Conservation (phyloP, 1,140 invertebrate species). For the Lordiphosa collinella region DNA sequence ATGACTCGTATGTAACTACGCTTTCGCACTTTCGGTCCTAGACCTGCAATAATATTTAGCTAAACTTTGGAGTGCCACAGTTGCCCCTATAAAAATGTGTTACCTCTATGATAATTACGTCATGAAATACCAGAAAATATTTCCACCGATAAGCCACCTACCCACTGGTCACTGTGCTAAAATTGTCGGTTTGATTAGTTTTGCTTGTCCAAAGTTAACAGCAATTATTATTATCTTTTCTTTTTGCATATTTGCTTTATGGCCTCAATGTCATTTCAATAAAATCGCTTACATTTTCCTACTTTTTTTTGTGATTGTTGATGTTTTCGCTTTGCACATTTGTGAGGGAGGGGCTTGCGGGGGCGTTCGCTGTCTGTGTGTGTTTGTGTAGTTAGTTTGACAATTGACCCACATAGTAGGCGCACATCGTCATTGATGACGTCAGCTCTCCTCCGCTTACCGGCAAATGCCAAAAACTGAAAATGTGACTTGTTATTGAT, state of each 20-base stretch:
- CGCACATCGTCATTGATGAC: slow-evolving; percentile 56
- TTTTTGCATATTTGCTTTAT: slow-evolving; percentile 17
- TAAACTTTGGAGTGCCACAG: no score
- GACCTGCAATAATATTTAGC: no score
- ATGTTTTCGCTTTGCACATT: slow-evolving; percentile 53
- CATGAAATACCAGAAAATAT: slow-evolving; percentile 65
- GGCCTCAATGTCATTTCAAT: slow-evolving; percentile 69
- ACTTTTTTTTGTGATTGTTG: slow-evolving; percentile 17
- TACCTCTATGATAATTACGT: slow-evolving; percentile 53
- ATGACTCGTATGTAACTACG: no score
- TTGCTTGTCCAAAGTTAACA: slow-evolving; percentile 10
- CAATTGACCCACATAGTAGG: slow-evolving; percentile 66
- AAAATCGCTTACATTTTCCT: slow-evolving; percentile 65
- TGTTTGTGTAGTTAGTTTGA: slow-evolving; percentile 40
- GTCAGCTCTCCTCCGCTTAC: slow-evolving; percentile 50
- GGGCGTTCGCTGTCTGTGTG: slow-evolving; percentile 23
- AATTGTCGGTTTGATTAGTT: slow-evolving; percentile 18
- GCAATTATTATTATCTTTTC: slow-evolving; percentile 32
- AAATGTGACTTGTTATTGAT: slow-evolving; percentile 25
- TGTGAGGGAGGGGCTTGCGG: slow-evolving; percentile 27
- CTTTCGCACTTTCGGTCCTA: no score
- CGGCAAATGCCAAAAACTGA: slow-evolving; percentile 50
- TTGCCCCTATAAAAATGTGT: slow-evolving; percentile 13
- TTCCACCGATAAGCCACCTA: slow-evolving; percentile 36
- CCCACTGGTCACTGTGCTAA: slow-evolving; percentile 1